These are phyloP conservation scores for Sebastolobus altivelis DNA, from an alignment of 2,797 vertebrate genomes.

Conservation along the genomic window DNA sequence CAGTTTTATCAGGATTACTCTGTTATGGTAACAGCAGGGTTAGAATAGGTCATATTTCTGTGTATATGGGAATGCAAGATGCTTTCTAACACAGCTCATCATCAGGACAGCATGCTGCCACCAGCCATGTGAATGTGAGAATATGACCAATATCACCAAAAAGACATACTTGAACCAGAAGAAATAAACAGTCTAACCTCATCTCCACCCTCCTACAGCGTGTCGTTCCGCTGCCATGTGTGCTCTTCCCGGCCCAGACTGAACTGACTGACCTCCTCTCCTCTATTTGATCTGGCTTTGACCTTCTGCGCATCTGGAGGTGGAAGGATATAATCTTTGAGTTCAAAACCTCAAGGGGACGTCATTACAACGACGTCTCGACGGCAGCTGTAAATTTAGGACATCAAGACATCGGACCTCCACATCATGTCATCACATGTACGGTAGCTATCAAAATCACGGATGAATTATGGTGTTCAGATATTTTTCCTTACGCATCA, in stretches of 20 bases:
- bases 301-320: constrained; percentile 66
- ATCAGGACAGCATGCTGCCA: constrained; percentile 29
- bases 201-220: constrained; percentile 51
- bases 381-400: constrained; percentile 43
- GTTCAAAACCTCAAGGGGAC: constrained; percentile 47
- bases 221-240: constrained; percentile 46
- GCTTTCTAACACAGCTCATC: constrained; percentile 10
- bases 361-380: constrained; percentile 23
- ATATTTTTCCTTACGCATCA: constrained; percentile 8
- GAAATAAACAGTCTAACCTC: constrained; percentile 57
- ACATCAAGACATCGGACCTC: constrained; percentile 19
- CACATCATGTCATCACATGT: constrained; percentile 38
- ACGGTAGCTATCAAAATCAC: constrained; percentile 9
- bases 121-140: constrained; percentile 32
- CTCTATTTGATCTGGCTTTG: constrained; percentile 67
- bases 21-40: not conserved
- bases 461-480: constrained; percentile 21
- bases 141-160: constrained; percentile 26
- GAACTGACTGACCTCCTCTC: constrained; percentile 59
- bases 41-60: not conserved
- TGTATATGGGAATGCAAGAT: constrained; percentile 24
- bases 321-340: constrained; percentile 61
- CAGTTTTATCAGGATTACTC: constrained; percentile 15
- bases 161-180: constrained; percentile 44
- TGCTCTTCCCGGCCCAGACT: constrained; percentile 28